Conservation (phyloP, 2,113 vertebrate genomes). For the Dasyprocta punctata region DNA sequence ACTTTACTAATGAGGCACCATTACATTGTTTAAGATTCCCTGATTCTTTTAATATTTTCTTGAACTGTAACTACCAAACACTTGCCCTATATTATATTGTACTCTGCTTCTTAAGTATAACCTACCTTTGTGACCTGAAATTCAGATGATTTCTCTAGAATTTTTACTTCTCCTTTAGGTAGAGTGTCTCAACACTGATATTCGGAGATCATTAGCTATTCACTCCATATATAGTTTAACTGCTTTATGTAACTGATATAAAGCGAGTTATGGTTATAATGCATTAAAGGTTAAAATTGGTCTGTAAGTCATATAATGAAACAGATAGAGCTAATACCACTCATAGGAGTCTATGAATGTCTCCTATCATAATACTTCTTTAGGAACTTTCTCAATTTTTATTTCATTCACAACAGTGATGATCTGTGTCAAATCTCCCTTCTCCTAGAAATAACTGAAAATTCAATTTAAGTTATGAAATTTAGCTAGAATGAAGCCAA, state of each 20-base stretch:
- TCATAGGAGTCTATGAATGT: neutral
- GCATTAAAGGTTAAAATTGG: neutral
- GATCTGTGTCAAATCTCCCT: constrained; percentile 65
- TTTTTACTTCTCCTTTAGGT: neutral
- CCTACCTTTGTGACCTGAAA: neutral
- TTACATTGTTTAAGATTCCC: neutral
- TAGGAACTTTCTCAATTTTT: constrained; percentile 16
- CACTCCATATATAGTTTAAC: neutral
- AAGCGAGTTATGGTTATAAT: neutral
- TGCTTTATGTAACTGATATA: neutral
- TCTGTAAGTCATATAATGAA: neutral
- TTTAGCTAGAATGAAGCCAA: constrained; percentile 62
- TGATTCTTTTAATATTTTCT: neutral
- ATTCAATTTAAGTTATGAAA: constrained; percentile 60
- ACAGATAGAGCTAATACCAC: constrained; percentile 6
- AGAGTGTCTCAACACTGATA: neutral
- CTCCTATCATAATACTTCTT: constrained; percentile 15
- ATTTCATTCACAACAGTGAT: constrained; percentile 52
- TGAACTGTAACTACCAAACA: neutral
- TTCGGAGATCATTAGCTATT: neutral
- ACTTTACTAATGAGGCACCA: neutral
- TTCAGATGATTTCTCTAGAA: neutral
- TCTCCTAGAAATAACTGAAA: constrained; percentile 66
- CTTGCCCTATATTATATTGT: neutral
- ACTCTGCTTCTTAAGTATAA: neutral